Evolutionary conservation across 1,140 invertebrate genomes (phyloP).

Genomic region (Pogonomyrmex californicus): DNA sequence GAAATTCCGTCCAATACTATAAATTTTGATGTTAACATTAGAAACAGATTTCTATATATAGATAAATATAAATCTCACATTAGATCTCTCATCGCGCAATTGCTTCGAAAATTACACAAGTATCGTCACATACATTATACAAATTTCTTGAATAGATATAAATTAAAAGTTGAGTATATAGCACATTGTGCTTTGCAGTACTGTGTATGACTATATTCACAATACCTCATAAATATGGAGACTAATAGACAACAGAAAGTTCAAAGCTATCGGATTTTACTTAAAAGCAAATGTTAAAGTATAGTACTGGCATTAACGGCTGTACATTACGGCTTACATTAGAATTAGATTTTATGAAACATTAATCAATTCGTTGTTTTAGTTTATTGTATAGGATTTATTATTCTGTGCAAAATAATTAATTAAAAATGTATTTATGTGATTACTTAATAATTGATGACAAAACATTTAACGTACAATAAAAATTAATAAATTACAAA

Average conservation of each 20-base stretch:
- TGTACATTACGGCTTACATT: not conserved
- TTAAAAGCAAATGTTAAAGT: conserved; percentile 9
- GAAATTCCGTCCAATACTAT: not conserved
- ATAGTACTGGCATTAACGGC: not conserved
- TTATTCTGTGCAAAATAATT: not conserved
- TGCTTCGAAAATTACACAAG: not conserved
- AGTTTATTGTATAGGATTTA: not conserved
- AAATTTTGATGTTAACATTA: not conserved
- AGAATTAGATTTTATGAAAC: conserved; percentile 13
- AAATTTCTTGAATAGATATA: not conserved
- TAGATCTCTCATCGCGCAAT: not conserved
- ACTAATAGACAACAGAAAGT: conserved; percentile 29
- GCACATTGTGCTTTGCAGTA: not conserved
- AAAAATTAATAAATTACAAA: not conserved
- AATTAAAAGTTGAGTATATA: conserved; percentile 10
- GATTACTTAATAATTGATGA: not conserved
- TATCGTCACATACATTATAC: not conserved
- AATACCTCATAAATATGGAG: conserved; percentile 43
- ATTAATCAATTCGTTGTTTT: not conserved
- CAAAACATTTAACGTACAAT: not conserved
- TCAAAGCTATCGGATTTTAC: conserved; percentile 47
- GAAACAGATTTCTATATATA: not conserved
- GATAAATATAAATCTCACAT: not conserved
- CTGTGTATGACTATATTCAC: not conserved
- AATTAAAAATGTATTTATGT: not conserved